These are phyloP conservation scores for Montipora foliosa DNA, from an alignment of 64 coral and sea anemone genomes.

Conservation along the genomic window DNA sequence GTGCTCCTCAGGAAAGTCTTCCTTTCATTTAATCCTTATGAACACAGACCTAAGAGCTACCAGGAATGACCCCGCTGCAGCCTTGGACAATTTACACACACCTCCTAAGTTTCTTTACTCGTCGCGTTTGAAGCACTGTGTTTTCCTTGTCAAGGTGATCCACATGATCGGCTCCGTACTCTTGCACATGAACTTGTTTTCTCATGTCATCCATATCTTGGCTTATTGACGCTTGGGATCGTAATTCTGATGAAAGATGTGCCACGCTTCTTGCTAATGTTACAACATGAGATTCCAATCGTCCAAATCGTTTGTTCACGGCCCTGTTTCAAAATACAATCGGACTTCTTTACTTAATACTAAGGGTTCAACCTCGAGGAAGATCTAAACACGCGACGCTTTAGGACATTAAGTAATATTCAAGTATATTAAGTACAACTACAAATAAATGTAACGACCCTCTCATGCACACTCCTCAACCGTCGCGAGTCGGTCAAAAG, in stretches of 20 bases:
- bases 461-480: too few relatives aligned
- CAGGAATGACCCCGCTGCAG: too few relatives aligned
- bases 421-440: too few relatives aligned
- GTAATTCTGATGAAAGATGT: conserved; percentile 91
- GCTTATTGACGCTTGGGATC: conserved; percentile 87
- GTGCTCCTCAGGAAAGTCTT: too few relatives aligned
- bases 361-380: too few relatives aligned
- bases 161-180: neutral
- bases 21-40: too few relatives aligned
- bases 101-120: conserved; percentile 93
- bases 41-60: too few relatives aligned
- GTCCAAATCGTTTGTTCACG: conserved; percentile 90
- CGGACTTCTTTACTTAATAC: too few relatives aligned
- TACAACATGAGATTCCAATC: conserved; percentile 93
- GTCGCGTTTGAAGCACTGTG: conserved; percentile 50
- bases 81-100: conserved; percentile 9
- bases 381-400: too few relatives aligned
- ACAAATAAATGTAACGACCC: too few relatives aligned
- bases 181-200: conserved; percentile 63
- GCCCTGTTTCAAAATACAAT: conserved; percentile 52
- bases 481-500: too few relatives aligned
- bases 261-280: conserved; percentile 95
- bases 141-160: conserved; percentile 36
- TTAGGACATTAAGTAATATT: too few relatives aligned
- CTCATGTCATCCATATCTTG: conserved; percentile 89